phyloP scores from a whole-genome alignment of 2,797 vertebrate genomes.

The Phoxinus dragarum region DNA sequence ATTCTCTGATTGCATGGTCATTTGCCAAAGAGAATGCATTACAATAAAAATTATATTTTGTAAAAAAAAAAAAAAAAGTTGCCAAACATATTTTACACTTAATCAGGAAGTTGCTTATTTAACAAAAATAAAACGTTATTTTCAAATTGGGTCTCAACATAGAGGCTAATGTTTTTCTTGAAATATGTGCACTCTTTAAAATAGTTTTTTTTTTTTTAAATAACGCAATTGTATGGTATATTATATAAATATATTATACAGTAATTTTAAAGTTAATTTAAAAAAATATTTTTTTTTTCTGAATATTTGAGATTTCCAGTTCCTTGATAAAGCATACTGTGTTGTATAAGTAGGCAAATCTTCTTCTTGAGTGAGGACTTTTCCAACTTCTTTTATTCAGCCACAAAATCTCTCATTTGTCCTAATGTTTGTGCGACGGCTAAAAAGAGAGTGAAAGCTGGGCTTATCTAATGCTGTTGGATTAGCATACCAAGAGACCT shows the following conservation, averaged over 20 bases:
- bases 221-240: neutral
- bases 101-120: too few species aligned
- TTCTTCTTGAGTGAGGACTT: neutral
- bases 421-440: slow-evolving; percentile 33
- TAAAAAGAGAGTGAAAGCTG: slow-evolving; percentile 27
- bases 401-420: slow-evolving; percentile 29
- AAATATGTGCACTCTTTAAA: neutral
- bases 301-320: neutral
- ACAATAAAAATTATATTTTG: neutral
- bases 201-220: too few species aligned
- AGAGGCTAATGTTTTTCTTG: neutral
- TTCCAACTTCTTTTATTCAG: neutral
- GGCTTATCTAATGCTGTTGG: slow-evolving; percentile 39
- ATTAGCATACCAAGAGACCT: slow-evolving; percentile 61
- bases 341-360: neutral
- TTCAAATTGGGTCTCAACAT: neutral
- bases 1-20: neutral
- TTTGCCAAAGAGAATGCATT: neutral
- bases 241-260: neutral
- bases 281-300: too few species aligned
- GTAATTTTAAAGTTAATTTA: neutral
- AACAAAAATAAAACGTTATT: neutral
- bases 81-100: neutral
- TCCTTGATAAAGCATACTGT: slow-evolving; percentile 1
- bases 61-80: too few species aligned